Base-by-base conservation (phyloP, 2,113 vertebrate genomes). In the Gambusia holbrooki region DNA sequence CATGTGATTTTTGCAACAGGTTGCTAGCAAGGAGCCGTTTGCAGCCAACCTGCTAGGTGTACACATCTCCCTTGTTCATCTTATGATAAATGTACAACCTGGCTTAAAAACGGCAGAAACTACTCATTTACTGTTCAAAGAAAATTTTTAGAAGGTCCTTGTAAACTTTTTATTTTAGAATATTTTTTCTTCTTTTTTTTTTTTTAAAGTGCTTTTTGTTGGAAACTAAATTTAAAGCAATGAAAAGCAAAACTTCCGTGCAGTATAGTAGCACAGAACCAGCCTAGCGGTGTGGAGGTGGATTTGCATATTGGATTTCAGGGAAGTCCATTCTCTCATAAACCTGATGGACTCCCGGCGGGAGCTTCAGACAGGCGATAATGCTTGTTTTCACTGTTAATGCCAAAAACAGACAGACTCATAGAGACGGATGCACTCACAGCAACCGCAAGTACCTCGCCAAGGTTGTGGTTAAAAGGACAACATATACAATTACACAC, bases 291-390 rank as follows among this genome's bases (percentile, higher is more conserved):
- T 82, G 72, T 76, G 61, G 79, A 80, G 91, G 91, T 92, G 91
- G 93, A 94, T 94, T 94, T 95, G 90, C 93, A 94, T 93, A 94
- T 93, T 93, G 92, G 88, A 94, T 94, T 94, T 94, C 90, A 88
- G 81, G 72, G 82, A 88, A 89, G 89, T 80, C 87, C 82, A 28
- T 87, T 88, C 89, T 66, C 81, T 81, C 85, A 83, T 92, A 91
- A 94, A 90, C 89, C 87, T 86, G 82, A 42, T 62, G 77, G 87
- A 84, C 83, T 94, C 93, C 94, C 90, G 83, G 77, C 28, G 83
- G 91, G 92, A 89, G 89, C 89, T 93, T 93, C 90, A 93, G 88
- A 87, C 87, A 65, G 82, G 93, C 87, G 89, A 94, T 92, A 89
- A 93, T 91, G 91, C 91, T 94, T 93, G 92, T 94, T 94, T 94